Percentiles rank a stretch among this genome's conserved stretches.
These are phyloP conservation scores for Serilophus lunatus DNA, from an alignment of 2,113 vertebrate species.

Conservation along the genomic window DNA sequence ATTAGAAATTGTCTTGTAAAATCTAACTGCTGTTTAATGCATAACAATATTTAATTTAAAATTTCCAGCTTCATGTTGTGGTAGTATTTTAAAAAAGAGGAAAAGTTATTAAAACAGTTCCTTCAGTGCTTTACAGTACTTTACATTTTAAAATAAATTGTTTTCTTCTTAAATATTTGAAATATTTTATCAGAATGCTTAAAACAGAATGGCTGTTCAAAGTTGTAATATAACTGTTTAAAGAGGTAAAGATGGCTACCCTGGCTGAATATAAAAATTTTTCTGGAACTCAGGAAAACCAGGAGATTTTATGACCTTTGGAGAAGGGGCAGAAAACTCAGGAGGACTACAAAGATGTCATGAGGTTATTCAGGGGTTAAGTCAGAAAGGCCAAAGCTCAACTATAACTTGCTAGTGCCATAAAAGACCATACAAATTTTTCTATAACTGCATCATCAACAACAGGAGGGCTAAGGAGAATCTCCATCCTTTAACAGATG, in stretches of 20 bases:
- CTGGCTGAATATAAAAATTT: neutral
- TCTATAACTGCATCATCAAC: neutral
- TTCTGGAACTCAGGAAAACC: neutral
- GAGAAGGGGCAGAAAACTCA: neutral
- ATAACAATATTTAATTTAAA: conserved; percentile 43
- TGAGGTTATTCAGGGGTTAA: neutral
- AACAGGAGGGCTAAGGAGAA: neutral
- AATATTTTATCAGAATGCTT: neutral
- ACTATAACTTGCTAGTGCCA: neutral
- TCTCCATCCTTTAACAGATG: neutral
- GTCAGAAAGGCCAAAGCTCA: neutral
- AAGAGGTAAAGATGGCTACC: neutral
- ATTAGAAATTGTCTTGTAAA: conserved; percentile 46
- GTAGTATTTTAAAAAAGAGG: conserved; percentile 28
- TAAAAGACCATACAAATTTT: neutral
- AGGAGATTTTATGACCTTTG: neutral
- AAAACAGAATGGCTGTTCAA: neutral
- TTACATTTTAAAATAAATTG: neutral
- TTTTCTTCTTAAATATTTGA: neutral
- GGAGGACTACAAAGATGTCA: neutral
- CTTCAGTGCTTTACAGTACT: neutral
- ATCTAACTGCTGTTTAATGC: conserved; percentile 32
- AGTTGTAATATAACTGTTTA: neutral
- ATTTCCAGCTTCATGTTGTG: neutral
- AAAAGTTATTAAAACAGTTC: neutral